Conservation (phyloP, 2,888 invertebrate species). For the Suillia variegata region DNA sequence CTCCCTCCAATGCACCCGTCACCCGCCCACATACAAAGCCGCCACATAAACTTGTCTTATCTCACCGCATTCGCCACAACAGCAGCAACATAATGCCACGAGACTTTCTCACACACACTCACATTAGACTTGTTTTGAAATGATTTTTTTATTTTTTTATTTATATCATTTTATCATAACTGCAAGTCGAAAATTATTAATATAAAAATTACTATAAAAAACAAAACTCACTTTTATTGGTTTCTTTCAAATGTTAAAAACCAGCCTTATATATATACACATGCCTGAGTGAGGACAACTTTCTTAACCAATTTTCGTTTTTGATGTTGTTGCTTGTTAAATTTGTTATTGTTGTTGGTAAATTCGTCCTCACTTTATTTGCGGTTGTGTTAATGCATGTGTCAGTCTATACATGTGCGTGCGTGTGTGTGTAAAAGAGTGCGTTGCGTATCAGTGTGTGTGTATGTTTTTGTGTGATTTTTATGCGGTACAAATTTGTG, state of each 20-base stretch:
- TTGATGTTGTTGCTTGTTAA: conserved; percentile 3
- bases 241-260: no score
- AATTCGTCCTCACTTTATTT: conserved; percentile 46
- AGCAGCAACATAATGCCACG: not conserved
- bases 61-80: not conserved
- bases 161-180: not conserved
- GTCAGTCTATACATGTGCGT: conserved; percentile 19
- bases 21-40: no score
- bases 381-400: conserved; percentile 42
- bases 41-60: no score
- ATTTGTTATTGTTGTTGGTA: conserved; percentile 7
- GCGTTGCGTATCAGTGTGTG: conserved; percentile 21
- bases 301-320: conserved; percentile 23
- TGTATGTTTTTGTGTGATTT: conserved; percentile 11
- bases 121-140: not conserved
- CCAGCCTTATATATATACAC: no score
- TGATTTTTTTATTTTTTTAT: not conserved
- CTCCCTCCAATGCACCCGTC: no score
- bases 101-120: not conserved
- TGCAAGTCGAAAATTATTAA: not conserved
- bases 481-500: conserved; percentile 48
- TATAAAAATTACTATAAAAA: no score
- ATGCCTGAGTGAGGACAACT: no score
- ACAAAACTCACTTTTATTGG: no score
- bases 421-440: conserved; percentile 10